These are phyloP conservation scores for Lethocerus indicus DNA, from an alignment of 1,140 invertebrate species.

Conservation along the genomic window DNA sequence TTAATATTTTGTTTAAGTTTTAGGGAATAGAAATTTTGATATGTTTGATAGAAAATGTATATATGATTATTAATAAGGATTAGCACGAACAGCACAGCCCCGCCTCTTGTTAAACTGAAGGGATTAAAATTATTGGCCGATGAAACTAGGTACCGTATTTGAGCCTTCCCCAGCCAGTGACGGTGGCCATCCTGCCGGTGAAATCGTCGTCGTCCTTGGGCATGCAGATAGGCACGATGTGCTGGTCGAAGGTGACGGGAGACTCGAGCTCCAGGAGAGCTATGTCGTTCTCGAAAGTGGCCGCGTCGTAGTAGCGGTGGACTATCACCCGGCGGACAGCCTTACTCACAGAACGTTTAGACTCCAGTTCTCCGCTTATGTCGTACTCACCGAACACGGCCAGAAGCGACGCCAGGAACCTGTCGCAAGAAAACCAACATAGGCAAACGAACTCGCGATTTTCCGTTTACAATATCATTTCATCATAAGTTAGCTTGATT, in stretches of 20 bases:
- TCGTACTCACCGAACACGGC: constrained; percentile 84
- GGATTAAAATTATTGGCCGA: background rate
- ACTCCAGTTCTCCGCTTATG: constrained; percentile 65
- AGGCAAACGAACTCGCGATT: too few species aligned
- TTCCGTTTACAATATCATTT: too few species aligned
- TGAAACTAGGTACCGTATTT: constrained; percentile 33
- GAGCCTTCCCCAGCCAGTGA: constrained; percentile 57
- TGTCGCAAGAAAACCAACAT: too few species aligned
- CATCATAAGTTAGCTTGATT: too few species aligned
- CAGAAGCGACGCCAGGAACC: constrained; percentile 74
- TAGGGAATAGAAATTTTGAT: too few species aligned
- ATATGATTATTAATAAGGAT: too few species aligned
- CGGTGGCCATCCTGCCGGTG: constrained; percentile 64
- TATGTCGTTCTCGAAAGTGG: constrained; percentile 81
- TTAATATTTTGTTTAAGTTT: too few species aligned
- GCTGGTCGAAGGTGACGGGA: constrained; percentile 64
- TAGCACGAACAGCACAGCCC: too few species aligned
- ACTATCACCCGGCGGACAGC: constrained; percentile 78
- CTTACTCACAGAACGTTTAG: constrained; percentile 53
- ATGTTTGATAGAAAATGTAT: too few species aligned
- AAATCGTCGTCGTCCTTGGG: constrained; percentile 65
- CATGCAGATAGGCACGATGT: constrained; percentile 87
- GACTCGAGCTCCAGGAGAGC: constrained; percentile 70
- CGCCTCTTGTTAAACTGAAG: background rate
- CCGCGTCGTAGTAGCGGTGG: constrained; percentile 71